Conservation (phyloP, 2,797 vertebrate species). For the Anniella stebbinsi region DNA sequence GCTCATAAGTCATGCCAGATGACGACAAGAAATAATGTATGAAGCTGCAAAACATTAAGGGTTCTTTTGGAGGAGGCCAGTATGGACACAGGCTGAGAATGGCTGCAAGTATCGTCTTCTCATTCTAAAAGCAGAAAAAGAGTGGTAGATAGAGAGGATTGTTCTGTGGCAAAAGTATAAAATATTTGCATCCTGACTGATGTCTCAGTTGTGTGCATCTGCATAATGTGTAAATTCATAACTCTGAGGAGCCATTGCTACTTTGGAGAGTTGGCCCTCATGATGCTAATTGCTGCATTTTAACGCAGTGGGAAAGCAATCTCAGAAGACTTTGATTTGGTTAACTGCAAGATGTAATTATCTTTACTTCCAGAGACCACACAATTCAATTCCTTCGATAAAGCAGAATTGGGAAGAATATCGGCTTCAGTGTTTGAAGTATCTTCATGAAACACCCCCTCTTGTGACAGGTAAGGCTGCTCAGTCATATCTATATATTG, state of each 20-base stretch:
- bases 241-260: not conserved
- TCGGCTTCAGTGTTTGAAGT: constrained; percentile 78
- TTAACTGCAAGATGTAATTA: not conserved
- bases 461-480: constrained; percentile 74
- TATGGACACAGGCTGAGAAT: not conserved
- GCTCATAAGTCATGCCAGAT: not conserved
- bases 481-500: constrained; percentile 4
- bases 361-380: constrained; percentile 75
- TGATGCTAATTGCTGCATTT: not conserved
- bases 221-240: not conserved
- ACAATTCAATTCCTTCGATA: constrained; percentile 79
- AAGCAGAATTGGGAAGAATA: constrained; percentile 85
- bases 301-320: not conserved
- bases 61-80: not conserved
- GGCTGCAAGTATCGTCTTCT: not conserved
- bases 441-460: constrained; percentile 73
- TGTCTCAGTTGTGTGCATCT: not conserved
- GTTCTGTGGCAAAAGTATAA: not conserved
- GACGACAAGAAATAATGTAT: constrained; percentile 4
- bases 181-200: not conserved
- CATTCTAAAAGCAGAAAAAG: not conserved
- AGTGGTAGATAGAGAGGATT: not conserved
- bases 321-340: not conserved
- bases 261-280: not conserved
- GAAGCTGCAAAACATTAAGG: not conserved